Conservation (phyloP, 2,113 vertebrate genomes). For the Choloepus hoffmanni region DNA sequence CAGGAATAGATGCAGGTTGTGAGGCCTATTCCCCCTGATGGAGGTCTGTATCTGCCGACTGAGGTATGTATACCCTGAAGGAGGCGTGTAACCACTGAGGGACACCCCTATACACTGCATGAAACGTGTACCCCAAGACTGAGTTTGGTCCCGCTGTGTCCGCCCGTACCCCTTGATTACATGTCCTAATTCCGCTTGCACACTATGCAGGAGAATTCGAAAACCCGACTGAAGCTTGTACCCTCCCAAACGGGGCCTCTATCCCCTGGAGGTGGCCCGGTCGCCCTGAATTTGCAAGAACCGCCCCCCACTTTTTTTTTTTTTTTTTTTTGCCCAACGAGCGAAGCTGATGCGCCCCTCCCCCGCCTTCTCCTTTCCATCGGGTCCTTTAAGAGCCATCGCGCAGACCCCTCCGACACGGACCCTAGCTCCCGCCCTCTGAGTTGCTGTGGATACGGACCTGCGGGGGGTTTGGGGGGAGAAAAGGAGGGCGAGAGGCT, state of each 20-base stretch:
- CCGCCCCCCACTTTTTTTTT: background rate
- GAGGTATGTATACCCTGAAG: background rate
- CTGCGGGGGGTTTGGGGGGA: background rate
- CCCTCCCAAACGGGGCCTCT: background rate
- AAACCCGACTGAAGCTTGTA: no score
- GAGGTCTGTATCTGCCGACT: fast-evolving
- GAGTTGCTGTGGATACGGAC: constrained; percentile 58
- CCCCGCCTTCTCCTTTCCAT: background rate
- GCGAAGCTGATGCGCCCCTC: no score
- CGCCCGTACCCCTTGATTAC: background rate
- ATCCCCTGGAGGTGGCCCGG: background rate
- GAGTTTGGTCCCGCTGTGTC: background rate
- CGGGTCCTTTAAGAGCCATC: background rate
- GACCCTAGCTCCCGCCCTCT: background rate
- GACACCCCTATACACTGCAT: background rate
- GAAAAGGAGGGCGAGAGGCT: background rate
- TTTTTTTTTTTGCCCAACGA: background rate
- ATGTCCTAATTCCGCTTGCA: background rate
- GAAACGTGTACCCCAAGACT: background rate
- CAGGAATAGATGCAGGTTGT: background rate
- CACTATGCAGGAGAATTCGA: background rate
- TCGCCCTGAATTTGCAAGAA: background rate
- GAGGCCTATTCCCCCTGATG: background rate
- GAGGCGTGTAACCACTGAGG: background rate
- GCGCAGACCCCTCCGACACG: background rate